phyloP scores from a whole-genome alignment of 2,113 vertebrate species.

The Protobothrops flavoviridis region DNA sequence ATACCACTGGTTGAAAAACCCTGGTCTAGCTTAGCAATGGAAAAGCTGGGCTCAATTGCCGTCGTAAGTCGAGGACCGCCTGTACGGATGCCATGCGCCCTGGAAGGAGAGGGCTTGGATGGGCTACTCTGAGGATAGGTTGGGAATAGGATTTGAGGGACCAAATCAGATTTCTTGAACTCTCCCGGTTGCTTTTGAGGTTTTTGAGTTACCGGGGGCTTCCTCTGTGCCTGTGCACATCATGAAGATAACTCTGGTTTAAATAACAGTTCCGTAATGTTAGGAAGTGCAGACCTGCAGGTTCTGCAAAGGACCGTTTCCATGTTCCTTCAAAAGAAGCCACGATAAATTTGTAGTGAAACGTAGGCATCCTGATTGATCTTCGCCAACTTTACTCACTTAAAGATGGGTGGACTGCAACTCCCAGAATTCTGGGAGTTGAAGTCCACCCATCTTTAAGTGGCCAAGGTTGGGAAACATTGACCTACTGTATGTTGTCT shows the following conservation, averaged over 20 bases:
- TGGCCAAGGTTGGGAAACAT: too few species aligned
- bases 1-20: too few species aligned
- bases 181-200: slow-evolving; percentile 4
- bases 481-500: neutral
- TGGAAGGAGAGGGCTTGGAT: neutral
- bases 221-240: neutral
- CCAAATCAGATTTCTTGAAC: neutral
- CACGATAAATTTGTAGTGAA: neutral
- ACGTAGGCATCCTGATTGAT: neutral
- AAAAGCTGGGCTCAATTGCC: neutral
- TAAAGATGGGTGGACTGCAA: too few species aligned
- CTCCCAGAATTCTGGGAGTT: too few species aligned
- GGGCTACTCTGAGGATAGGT: neutral
- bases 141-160: neutral
- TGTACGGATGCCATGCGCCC: neutral
- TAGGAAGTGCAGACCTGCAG: neutral
- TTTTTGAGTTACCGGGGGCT: neutral
- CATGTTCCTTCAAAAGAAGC: neutral
- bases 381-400: neutral
- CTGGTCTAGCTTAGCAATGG: neutral
- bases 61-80: neutral
- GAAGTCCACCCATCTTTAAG: too few species aligned
- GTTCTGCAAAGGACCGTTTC: neutral
- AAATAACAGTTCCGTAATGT: neutral
- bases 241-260: neutral